Evolutionary conservation across 1,140 invertebrate genomes (phyloP).

Genomic region (Drosophila kikkawai): DNA sequence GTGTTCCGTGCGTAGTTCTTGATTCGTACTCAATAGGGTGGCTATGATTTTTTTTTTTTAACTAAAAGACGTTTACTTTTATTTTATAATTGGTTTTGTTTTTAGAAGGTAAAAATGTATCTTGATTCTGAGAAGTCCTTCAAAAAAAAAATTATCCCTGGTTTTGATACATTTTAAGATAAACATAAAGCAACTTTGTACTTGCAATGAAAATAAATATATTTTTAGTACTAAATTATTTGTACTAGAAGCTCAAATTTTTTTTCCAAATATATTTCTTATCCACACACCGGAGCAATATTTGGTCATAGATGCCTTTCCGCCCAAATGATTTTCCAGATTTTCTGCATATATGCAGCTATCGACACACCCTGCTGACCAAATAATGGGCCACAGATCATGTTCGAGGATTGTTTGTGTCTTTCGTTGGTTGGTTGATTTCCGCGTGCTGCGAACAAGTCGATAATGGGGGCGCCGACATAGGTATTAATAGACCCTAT

Average conservation of each 20-base stretch:
- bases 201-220: too few species aligned
- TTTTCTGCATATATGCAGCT: not conserved
- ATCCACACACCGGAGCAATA: not conserved
- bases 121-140: too few species aligned
- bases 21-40: conserved; percentile 27
- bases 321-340: conserved; percentile 3
- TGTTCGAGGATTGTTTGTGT: conserved; percentile 41
- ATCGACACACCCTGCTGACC: conserved; percentile 21
- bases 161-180: too few species aligned
- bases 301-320: not conserved
- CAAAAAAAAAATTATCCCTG: too few species aligned
- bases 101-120: too few species aligned
- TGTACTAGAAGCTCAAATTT: not conserved
- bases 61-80: not conserved
- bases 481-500: conserved; percentile 57
- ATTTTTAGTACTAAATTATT: too few species aligned
- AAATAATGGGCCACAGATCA: conserved; percentile 23
- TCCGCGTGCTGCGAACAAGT: conserved; percentile 71
- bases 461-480: conserved; percentile 63
- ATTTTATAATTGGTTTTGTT: too few species aligned
- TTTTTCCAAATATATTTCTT: not conserved
- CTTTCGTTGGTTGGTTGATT: conserved; percentile 37
- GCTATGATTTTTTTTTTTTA: not conserved
- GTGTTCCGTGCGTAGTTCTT: conserved; percentile 11
- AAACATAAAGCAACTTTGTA: too few species aligned